phyloP scores from a whole-genome alignment of 2,888 invertebrate genomes.

The Caenorhabditis sp. region DNA sequence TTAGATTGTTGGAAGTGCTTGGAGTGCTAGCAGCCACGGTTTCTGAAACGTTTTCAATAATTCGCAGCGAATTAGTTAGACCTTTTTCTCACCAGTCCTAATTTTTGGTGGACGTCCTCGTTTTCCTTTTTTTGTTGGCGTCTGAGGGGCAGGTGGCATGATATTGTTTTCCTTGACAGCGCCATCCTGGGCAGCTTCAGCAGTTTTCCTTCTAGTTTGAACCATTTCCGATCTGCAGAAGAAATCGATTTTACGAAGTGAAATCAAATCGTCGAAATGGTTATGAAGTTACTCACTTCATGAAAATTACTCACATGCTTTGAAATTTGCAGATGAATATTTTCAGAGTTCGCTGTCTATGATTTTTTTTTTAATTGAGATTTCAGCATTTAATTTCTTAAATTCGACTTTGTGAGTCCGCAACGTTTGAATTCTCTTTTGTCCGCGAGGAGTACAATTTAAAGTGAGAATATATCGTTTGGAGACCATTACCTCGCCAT shows the following conservation, averaged over 20 bases:
- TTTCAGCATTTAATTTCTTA: too few relatives aligned
- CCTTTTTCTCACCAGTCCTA: constrained; percentile 21
- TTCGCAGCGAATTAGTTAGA: not conserved
- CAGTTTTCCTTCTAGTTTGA: constrained; percentile 57
- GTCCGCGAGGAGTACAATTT: constrained; percentile 11
- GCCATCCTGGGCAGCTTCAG: constrained; percentile 47
- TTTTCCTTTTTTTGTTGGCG: constrained; percentile 29
- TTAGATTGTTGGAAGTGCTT: not conserved
- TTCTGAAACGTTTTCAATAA: not conserved
- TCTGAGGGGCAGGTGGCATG: constrained; percentile 32
- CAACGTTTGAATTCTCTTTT: not conserved
- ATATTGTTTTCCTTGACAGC: constrained; percentile 46
- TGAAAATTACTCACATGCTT: too few relatives aligned
- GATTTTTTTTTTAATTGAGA: too few relatives aligned
- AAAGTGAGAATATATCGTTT: not conserved
- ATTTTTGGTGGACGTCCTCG: constrained; percentile 49
- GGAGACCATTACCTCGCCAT: not conserved
- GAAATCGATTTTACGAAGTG: not conserved
- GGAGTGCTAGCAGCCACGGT: not conserved
- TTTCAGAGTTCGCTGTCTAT: not conserved
- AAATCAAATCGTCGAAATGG: not conserved
- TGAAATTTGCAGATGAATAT: not conserved
- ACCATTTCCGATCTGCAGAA: constrained; percentile 51
- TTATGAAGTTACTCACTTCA: not conserved
- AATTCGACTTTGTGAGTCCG: too few relatives aligned